Conservation (phyloP, 2,113 vertebrate species). For the Sardina pilchardus region DNA sequence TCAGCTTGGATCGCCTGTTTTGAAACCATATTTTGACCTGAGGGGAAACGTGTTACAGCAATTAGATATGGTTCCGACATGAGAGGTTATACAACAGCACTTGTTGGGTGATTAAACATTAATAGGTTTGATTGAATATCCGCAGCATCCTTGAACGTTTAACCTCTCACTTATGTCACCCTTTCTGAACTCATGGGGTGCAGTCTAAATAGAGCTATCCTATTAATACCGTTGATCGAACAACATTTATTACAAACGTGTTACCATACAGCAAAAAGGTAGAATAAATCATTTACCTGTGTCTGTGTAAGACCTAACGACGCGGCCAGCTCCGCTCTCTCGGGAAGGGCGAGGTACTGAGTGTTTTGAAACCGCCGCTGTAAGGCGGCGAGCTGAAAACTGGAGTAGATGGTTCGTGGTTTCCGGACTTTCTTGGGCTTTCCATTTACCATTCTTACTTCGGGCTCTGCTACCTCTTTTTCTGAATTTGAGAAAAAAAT, state of each 20-base stretch:
- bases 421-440: slow-evolving; percentile 99
- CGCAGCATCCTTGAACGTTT: neutral
- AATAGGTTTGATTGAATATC: neutral
- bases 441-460: slow-evolving; percentile 97
- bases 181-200: no score
- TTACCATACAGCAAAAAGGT: neutral
- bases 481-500: slow-evolving; percentile 67
- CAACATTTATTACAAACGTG: neutral
- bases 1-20: slow-evolving; percentile 98
- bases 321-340: slow-evolving; percentile 95
- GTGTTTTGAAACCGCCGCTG: slow-evolving; percentile 98
- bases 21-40: slow-evolving; percentile 99
- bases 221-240: neutral
- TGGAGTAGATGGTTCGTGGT: slow-evolving; percentile 97
- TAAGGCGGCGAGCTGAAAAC: slow-evolving; percentile 96
- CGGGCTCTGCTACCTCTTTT: slow-evolving; percentile 91
- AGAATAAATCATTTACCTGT: slow-evolving; percentile 75
- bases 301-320: slow-evolving; percentile 95
- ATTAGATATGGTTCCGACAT: slow-evolving; percentile 5
- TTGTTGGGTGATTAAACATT: neutral
- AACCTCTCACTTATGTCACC: neutral
- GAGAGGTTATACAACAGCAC: neutral
- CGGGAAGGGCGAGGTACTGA: slow-evolving; percentile 95
- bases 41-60: neutral
- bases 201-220: neutral